These are phyloP conservation scores for Anthophora plumipes DNA, from an alignment of 2,888 invertebrate species.

Conservation along the genomic window DNA sequence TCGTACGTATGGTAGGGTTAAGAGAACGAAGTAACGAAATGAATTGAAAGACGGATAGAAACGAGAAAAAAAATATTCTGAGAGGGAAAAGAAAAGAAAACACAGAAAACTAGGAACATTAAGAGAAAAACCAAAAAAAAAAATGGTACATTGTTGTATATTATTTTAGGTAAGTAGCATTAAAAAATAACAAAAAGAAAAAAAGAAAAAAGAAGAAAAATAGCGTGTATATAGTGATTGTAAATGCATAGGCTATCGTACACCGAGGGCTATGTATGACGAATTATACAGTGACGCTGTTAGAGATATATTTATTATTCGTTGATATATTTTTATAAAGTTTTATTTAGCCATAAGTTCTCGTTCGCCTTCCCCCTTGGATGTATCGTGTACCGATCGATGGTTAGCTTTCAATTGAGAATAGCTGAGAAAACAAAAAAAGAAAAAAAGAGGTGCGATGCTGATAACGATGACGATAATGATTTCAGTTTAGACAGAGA, in stretches of 20 bases:
- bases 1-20: background rate
- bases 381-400: conserved; percentile 58
- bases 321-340: conserved; percentile 84
- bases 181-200: conserved; percentile 69
- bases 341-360: conserved; percentile 81
- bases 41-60: background rate
- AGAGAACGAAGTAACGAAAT: conserved; percentile 1
- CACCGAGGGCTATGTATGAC: conserved; percentile 73
- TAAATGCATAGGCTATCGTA: conserved; percentile 78
- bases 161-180: conserved; percentile 74
- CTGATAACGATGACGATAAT: background rate
- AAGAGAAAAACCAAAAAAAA: conserved; percentile 42
- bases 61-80: conserved; percentile 42
- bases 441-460: background rate
- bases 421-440: conserved; percentile 6
- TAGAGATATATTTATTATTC: conserved; percentile 84
- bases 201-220: background rate
- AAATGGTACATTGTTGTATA: conserved; percentile 78
- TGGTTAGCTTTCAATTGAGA: conserved; percentile 43
- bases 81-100: background rate
- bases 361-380: conserved; percentile 69
- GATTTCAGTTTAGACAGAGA: conserved; percentile 30
- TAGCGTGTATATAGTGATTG: conserved; percentile 82
- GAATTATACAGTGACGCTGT: conserved; percentile 77
- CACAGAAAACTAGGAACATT: conserved; percentile 50